Conservation (phyloP, 64 coral and sea anemone genomes). For the Cladopsammia gracilis region DNA sequence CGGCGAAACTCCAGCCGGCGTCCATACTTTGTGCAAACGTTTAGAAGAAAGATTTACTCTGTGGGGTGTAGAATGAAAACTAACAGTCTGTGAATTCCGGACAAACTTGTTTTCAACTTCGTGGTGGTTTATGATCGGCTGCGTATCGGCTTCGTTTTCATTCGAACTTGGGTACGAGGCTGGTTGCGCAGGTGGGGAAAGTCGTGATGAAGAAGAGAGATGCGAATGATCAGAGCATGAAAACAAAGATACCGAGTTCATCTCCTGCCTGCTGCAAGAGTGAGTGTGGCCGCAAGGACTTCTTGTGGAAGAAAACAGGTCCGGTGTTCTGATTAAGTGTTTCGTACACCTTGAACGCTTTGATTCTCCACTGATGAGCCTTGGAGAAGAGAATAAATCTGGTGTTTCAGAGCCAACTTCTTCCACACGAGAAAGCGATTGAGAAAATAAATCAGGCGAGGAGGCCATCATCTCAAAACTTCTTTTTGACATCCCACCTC, state of each 20-base stretch:
- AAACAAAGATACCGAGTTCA: slow-evolving; percentile 7
- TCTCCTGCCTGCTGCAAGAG: not conserved
- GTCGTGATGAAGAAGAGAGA: not conserved
- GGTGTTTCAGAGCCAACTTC: not conserved
- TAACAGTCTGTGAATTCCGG: not conserved
- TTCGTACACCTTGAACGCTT: not conserved
- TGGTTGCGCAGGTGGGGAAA: not conserved
- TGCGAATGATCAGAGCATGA: slow-evolving; percentile 1
- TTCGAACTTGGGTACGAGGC: not conserved
- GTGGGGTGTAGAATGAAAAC: slow-evolving; percentile 18
- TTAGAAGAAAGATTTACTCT: not conserved
- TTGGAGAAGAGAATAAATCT: not conserved
- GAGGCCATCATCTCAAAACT: not conserved
- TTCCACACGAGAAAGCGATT: not conserved
- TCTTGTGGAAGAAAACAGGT: not conserved
- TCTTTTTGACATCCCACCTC: not conserved
- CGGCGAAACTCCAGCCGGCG: not conserved
- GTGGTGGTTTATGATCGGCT: too few species aligned
- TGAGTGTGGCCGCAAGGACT: not conserved
- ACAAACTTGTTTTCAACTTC: slow-evolving; percentile 1
- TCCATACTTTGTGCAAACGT: not conserved
- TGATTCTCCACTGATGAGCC: not conserved
- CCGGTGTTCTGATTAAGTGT: not conserved
- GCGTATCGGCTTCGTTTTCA: not conserved
- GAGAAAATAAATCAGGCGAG: slow-evolving; percentile 12